Evolutionary conservation across 2,113 vertebrate species (phyloP), one percentile per base, ranked within the genome.

Genomic region (Phainopepla nitens): DNA sequence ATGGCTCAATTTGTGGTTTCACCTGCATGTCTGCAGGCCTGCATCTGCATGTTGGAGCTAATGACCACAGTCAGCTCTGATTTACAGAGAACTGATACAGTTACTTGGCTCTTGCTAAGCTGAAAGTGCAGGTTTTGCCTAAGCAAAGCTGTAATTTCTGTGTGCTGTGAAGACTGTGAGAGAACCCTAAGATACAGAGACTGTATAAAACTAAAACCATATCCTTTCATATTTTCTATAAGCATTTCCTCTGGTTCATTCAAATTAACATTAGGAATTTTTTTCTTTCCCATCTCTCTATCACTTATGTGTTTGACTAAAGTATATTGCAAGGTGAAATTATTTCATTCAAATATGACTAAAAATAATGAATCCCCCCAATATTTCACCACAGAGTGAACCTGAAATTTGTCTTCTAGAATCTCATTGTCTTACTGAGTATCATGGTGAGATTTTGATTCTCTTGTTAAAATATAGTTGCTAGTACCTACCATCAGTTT

Each of bases 391-490:
- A 39, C 0, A 5, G 3, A 35, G 18, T 39, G 84, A 56, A 65
- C 47, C 29, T 69, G 20, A 29, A 79, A 85, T 27, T 44, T 89
- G 11, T 60, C 42, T 89, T 87, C 51, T 71, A 78, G 39, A 93
- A 31, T 45, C 16, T 66, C 6, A 3, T 44, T 71, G 21, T 89
- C 45, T 75, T 56, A 17, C 15, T 5, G 1, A 11, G 9, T 76
- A 47, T 54, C 25, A 15, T 4, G 13, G 35, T 39, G 31, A 94
- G 57, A 65, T 65, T 92, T 91, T 73, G 29, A 73, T 80, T 92
- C 39, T 49, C 24, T 39, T 60, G 45, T 82, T 81, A 95, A 94
- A 97, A 94, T 90, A 44, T 20, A 81, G 66, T 84, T 87, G 77
- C 27, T 53, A 39, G 45, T 77, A 97, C 91, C 77, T 88, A 33